These are phyloP conservation scores for Odontophorus gujanensis DNA, from an alignment of 2,113 vertebrate species.

Conservation along the genomic window DNA sequence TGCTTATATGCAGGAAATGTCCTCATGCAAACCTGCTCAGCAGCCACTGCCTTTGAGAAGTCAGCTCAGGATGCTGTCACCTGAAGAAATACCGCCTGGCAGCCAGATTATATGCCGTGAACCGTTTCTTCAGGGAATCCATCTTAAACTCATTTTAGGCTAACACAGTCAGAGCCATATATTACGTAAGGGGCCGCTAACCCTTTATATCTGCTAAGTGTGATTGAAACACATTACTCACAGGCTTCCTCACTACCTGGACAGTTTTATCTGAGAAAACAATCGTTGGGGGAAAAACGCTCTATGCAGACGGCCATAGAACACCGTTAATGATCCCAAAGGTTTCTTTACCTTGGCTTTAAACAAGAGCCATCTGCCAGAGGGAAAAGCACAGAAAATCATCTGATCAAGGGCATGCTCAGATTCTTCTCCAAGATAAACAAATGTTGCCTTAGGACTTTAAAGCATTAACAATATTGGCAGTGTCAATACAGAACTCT, in stretches of 20 bases:
- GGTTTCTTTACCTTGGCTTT: background rate
- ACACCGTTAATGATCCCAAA: background rate
- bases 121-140: slow-evolving; percentile 1
- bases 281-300: background rate
- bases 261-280: slow-evolving; percentile 29
- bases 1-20: background rate
- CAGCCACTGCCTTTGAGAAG: background rate
- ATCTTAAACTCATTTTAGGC: slow-evolving; percentile 59
- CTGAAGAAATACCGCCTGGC: slow-evolving; percentile 10
- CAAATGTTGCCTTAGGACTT: background rate
- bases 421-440: background rate
- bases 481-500: background rate
- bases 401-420: background rate
- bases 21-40: background rate
- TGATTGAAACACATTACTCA: slow-evolving; percentile 51
- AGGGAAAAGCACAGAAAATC: background rate
- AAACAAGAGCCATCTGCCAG: background rate
- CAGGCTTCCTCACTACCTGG: background rate
- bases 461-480: background rate
- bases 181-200: slow-evolving; percentile 25
- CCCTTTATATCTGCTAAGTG: slow-evolving; percentile 24
- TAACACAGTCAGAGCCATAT: slow-evolving; percentile 3
- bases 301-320: background rate
- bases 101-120: slow-evolving; percentile 9
- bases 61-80: background rate